Base-by-base conservation (phyloP, 1,140 invertebrate genomes). In the Melitaea cinxia region DNA sequence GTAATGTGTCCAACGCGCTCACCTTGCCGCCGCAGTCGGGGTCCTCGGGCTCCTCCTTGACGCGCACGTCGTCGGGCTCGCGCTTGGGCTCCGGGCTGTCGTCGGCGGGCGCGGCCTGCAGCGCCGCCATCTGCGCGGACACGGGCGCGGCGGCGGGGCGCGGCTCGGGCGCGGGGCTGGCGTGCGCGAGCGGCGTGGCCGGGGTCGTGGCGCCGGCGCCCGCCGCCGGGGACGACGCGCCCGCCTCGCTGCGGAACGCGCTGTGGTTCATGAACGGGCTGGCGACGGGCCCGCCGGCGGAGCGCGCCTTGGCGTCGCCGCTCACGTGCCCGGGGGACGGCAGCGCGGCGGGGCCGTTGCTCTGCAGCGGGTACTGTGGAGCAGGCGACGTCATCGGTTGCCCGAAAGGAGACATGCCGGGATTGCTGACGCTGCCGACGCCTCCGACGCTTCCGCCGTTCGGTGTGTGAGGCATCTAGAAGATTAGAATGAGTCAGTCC, bases 121-220 rank as follows among this genome's bases (percentile, higher is more conserved):
- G 70, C 17, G 91, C 91, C 0, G 94, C 94, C 62, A 93, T 94
- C 30, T 95, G 92, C 0, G 94, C 94, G 9, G 94, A 93, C 93
- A 95, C 59, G 74, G 79, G 81, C 42, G 88, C 67, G 59, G 95
- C 55, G 60, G 94, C 82, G 0, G 92, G 91, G 35, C 75, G 71
- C 49, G 72, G 60, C 39, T 69, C 71, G 17, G 74, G 75, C 14
- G 86, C 85, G 58, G 85, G 80, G 76, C 77, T 81, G 68, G 74
- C 75, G 68, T 72, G 82, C 64, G 76, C 77, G 59, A 49, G 67
- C 19, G 73, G 75, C 78, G 95, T 70, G 47, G 95, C 14, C 93
- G 95, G 37, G 93, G 95, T 80, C 47, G 92, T 80, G 1, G 91
- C 62, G 65, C 65, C 65, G 65, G 69, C 64, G 47, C 65, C 55